Base-by-base conservation (phyloP, 1,140 invertebrate genomes). In the Bombus confusus region DNA sequence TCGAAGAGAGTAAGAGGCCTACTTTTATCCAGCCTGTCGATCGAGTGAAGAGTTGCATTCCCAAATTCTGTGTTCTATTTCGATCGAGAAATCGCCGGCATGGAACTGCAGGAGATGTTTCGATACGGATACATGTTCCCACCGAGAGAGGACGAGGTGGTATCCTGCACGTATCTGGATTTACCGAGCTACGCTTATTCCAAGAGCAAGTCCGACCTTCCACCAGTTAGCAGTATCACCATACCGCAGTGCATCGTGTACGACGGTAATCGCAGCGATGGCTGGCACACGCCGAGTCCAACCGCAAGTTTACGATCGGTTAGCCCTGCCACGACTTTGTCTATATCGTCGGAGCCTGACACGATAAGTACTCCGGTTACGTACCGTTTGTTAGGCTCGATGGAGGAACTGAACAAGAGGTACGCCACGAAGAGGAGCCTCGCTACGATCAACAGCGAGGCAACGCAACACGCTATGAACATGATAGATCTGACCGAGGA, bases 271-370 rank as follows among this genome's bases (percentile, higher is more conserved):
- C 93, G 93, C 78, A 95, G 95, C 86, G 96, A 96, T 92, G 96
- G 96, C 39, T 96, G 96, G 95, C 95, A 96, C 86, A 96, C 96
- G 6, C 96, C 96, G 0, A 96, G 96, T 86, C 96, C 96, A 5
- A 90, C 94, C 0, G 95, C 96, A 4, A 96, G 96, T 86, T 91
- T 96, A 81, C 93, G 96, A n/a, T 96, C 95, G 6, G 91, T 96
- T 64, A 96, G 96, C 89, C 96, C 96, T 28, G 94, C 94, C 2
- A 94, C 90, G 57, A 94, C 92, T 13, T 64, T 91, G 13, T 94
- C 95, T 2, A 80, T 92, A 2, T 91, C 92, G 0, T 94, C 94
- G 0, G 93, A 95, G 37, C 89, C 93, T 2, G 93, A 94, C 12
- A 90, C 89, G 57, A 82, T 91, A 15, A 69, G 41, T 31, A 66